These are phyloP conservation scores for Drosophila hydei DNA, from an alignment of 1,140 invertebrate genomes.

Conservation along the genomic window DNA sequence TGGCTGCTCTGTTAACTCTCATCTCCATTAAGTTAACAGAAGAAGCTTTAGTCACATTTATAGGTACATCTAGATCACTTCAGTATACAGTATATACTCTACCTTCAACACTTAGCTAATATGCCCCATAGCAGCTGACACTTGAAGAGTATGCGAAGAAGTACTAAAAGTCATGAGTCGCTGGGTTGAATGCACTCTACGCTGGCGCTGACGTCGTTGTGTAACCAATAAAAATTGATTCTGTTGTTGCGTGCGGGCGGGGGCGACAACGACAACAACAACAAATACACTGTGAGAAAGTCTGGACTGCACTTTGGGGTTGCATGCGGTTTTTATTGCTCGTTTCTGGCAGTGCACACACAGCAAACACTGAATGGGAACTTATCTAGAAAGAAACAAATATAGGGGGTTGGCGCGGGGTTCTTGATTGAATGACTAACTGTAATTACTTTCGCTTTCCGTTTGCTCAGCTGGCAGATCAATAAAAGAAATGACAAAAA, in stretches of 20 bases:
- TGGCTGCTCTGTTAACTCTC: too few relatives aligned
- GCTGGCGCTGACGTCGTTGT: constrained; percentile 61
- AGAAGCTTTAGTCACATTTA: too few relatives aligned
- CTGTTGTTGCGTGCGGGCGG: constrained; percentile 67
- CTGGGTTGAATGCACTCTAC: constrained; percentile 69
- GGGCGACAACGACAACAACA: neutral
- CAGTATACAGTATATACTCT: too few relatives aligned
- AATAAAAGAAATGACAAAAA: constrained; percentile 49
- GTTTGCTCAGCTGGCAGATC: constrained; percentile 64
- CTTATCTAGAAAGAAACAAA: constrained; percentile 30
- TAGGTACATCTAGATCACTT: too few relatives aligned
- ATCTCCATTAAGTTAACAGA: too few relatives aligned
- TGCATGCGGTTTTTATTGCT: constrained; percentile 54
- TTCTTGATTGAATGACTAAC: constrained; percentile 56
- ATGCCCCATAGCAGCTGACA: neutral
- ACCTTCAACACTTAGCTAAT: neutral
- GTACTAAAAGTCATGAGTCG: constrained; percentile 74
- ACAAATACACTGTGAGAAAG: constrained; percentile 41
- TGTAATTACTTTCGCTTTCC: constrained; percentile 76
- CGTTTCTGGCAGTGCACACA: constrained; percentile 22
- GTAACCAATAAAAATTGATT: constrained; percentile 81
- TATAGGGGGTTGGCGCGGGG: constrained; percentile 1
- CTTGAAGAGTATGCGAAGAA: constrained; percentile 33
- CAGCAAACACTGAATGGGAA: constrained; percentile 7
- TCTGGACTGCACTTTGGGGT: constrained; percentile 60